Evolutionary conservation across 2,113 vertebrate species (phyloP).

Genomic region (Stigmatopora nigra): DNA sequence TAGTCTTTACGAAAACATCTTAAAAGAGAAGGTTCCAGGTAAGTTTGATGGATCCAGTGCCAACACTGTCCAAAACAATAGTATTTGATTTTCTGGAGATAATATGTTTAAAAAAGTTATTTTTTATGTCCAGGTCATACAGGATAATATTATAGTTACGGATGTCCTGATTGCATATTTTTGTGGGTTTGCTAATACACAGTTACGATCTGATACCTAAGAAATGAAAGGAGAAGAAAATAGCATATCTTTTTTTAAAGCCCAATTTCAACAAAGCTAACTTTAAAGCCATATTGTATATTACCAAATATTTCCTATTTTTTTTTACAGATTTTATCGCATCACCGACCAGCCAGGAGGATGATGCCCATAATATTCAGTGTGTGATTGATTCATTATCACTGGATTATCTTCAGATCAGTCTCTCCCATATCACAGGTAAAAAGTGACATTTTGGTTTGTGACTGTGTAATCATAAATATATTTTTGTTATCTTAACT

Average conservation of each 20-base stretch:
- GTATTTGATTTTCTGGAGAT: no score
- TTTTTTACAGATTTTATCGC: slow-evolving; percentile 76
- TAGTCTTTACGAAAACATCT: slow-evolving; percentile 80
- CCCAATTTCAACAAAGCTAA: no score
- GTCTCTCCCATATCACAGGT: slow-evolving; percentile 96
- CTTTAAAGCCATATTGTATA: no score
- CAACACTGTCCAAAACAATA: background rate
- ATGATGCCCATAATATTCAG: slow-evolving; percentile 88
- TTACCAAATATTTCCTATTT: background rate
- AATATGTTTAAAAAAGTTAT: no score
- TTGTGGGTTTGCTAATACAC: no score
- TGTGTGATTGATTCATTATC: slow-evolving; percentile 93
- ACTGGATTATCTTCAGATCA: slow-evolving; percentile 95
- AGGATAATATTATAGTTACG: background rate
- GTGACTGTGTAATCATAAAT: background rate
- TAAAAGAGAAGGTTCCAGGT: slow-evolving; percentile 94
- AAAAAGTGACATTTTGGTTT: slow-evolving; percentile 13
- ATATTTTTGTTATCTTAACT: background rate
- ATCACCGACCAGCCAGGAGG: slow-evolving; percentile 76
- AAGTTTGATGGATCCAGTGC: slow-evolving; percentile 29
- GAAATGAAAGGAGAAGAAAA: no score
- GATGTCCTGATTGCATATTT: background rate
- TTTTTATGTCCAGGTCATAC: no score
- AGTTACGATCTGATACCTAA: no score
- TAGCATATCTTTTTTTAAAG: no score